Base-by-base conservation (phyloP, 2,888 invertebrate species). In the Stictocephala bisonia region DNA sequence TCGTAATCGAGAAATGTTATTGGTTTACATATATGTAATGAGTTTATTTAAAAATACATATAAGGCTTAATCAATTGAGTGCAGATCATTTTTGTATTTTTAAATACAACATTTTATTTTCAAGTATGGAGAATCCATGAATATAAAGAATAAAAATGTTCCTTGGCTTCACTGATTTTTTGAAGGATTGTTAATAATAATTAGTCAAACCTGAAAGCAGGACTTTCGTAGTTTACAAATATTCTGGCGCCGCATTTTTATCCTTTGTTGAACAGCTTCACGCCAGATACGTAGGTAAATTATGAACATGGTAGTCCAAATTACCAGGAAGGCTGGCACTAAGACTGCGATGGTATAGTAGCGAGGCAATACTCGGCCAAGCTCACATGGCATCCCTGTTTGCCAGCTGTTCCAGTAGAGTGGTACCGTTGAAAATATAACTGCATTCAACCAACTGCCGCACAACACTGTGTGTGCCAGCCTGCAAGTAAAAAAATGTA, bases 341-440 rank as follows among this genome's bases (percentile, higher is more conserved):
- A 93, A 84, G 22, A 90, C 82, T 70, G 82, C 84, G 64, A 82
- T 84, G 48, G 84, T 81, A 76, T 84, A 85, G 71, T 81, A 80
- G n/a, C 80, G 78, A 3, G 85, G 83, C 40, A 9, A 83, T 71
- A 77, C 76, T 41, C 74, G 75, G 22, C 77, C 89, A 83, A 93
- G 88, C 82, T 92, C 91, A 82, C 93, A 93, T 44, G 86, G 83
- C 72, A 85, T 81, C 11, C 87, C 87, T 7, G 86, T 86, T 24
- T 86, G 85, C 90, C 91, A 94, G 78, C 89, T 89, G 84, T 94
- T 93, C 93, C 93, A 93, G 83, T 92, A 91, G 77, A 91, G 86
- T 0, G 93, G 92, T 72, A 92, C 87, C 72, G 88, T 87, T 76
- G 92, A 90, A 76, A 93, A 85, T 76, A 88, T 84, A 26, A 90